These are phyloP conservation scores for Gymnothorax reevesii DNA, from an alignment of 2,797 vertebrate species.

Conservation along the genomic window DNA sequence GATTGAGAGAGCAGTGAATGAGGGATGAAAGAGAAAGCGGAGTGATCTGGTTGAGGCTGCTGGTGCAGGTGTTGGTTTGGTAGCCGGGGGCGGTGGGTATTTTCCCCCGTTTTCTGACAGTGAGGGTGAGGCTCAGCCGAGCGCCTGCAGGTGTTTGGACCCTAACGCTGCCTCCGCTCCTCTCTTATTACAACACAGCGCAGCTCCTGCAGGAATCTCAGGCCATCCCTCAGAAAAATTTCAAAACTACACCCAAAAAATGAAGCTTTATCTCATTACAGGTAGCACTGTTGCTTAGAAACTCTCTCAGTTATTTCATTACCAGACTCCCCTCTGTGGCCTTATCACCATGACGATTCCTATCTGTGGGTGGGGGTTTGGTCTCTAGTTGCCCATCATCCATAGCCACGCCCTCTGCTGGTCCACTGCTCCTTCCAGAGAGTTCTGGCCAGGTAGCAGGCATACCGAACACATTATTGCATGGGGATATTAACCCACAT, in stretches of 20 bases:
- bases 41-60: not conserved
- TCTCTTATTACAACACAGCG: conserved; percentile 72
- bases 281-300: not conserved
- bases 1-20: not conserved
- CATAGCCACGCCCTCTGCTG: no score
- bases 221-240: conserved; percentile 63
- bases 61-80: not conserved
- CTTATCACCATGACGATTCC: not conserved
- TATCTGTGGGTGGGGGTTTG: not conserved
- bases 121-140: conserved; percentile 36
- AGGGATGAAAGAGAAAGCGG: not conserved
- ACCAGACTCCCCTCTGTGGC: not conserved
- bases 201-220: conserved; percentile 57
- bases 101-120: not conserved
- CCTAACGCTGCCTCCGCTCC: conserved; percentile 63
- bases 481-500: no score
- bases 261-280: conserved; percentile 45
- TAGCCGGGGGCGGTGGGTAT: not conserved
- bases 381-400: not conserved
- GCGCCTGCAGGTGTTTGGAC: conserved; percentile 56
- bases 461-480: no score
- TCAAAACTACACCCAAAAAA: conserved; percentile 67
- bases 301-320: not conserved
- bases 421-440: not conserved
- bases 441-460: not conserved